Base-by-base conservation (phyloP, 2,113 vertebrate genomes). In the Willisornis vidua region DNA sequence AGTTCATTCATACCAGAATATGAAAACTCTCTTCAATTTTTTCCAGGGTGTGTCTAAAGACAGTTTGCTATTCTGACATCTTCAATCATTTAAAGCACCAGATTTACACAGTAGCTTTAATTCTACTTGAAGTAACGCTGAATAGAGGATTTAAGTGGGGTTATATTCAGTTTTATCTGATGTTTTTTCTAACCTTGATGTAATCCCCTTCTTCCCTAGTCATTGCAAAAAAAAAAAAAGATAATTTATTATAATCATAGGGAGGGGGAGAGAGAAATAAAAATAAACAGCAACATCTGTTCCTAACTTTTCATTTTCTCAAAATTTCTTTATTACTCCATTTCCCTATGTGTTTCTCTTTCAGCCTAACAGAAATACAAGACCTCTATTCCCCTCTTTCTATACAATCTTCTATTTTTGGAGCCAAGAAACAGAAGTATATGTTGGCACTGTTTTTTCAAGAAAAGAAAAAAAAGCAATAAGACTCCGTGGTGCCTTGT, bases 211-310 rank as follows among this genome's bases (percentile, higher is more conserved):
- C 63, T 86, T 95, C 52, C 33, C 29, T 95, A 90, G 80, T 86
- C 14, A 63, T 25, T 88, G 22, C 22, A 88, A 77, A 70, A 91
- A 63, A 70, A 91, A 63, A 31, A 91, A 59, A 90, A 90, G n/a
- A 77, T 63, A 63, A 95, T 90, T 85, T 73, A 85, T 96, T 93
- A 35, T 85, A 89, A 91, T 91, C 37, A 65, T 23, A 63, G 22
- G 4, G 46, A 49, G 25, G 33, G 3, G 26, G 62, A 82, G 49
- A 71, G 41, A 31, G 58, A 89, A 93, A 85, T 72, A 59, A 80
- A 95, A 96, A 94, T 79, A 94, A 95, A 85, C 68, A 85, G 26
- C 4, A 17, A 87, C 70, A 83, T 91, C 85, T 90, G 67, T 93
- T 95, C 55, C 54, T 65, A 77, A 88, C 43, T 80, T 77, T 85